Evolutionary conservation across 2,888 invertebrate species (phyloP), one percentile per base, ranked within the genome.

Genomic region (Heliconius hortense): DNA sequence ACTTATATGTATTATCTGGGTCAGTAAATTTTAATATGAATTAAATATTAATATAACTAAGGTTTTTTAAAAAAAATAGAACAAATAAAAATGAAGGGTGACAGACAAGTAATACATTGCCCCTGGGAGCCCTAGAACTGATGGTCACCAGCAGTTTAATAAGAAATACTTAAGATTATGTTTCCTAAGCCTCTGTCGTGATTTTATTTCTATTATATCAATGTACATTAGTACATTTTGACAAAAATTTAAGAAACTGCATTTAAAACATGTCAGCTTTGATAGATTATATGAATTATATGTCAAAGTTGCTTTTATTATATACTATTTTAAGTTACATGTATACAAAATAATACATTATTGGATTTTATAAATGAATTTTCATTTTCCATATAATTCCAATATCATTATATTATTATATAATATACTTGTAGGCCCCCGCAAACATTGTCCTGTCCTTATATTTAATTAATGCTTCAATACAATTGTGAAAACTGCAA

Each of bases 221-320:
- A 31, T 71, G 69, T 35, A 35, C 31, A 35, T 75, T 77, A 73
- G 56, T 77, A 76, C 31, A 74, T 78, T 77, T 80, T 77, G 78
- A 81, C 78, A 74, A 80, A 76, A 76, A 76, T 75, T 78, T 70
- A 72, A 72, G 59, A 74, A 76, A 68, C 31, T 80, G 78, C 79
- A 80, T 81, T 79, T 79, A 75, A 76, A 77, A 76, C 76, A 78
- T 79, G 77, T 80, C 78, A 74, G 76, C 78, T 79, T 82, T 82
- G 79, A 81, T 82, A 80, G 70, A 74, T 80, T 82, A 80, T 79
- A 81, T 77, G 77, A 82, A 81, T 82, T 82, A 82, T 83, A 81
- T 82, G 81, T 79, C 74, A 79, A 84, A 83, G 85, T 86, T 86
- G 84, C 86, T 86, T 87, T 87, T 81, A 81, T 81, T 79, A 80